Percentiles rank a stretch among this genome's conserved stretches.
phyloP scores from a whole-genome alignment of 2,113 vertebrate species.

The Tachysurus vachellii region DNA sequence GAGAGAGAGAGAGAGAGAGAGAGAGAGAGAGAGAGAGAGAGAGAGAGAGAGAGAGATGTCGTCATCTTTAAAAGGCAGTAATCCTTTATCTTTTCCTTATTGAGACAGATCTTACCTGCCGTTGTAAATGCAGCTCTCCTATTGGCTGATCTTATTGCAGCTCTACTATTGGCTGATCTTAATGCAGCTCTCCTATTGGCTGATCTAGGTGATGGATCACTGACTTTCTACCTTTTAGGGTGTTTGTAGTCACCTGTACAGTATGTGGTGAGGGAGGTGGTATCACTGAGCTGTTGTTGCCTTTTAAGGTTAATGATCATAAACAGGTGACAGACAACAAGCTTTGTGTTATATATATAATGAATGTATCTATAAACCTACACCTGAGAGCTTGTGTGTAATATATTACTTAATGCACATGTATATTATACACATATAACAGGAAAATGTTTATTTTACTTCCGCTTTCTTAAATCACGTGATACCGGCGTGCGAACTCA shows the following conservation, averaged over 20 bases:
- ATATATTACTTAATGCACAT: neutral
- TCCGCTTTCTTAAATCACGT: slow-evolving; percentile 37
- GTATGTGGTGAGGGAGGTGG: neutral
- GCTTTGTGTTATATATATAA: neutral
- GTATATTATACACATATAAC: neutral
- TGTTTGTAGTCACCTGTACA: neutral
- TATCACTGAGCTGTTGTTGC: neutral
- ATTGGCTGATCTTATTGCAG: neutral
- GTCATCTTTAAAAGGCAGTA: slow-evolving; percentile 34
- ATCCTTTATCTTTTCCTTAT: slow-evolving; percentile 30
- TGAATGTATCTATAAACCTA: neutral
- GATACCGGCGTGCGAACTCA: slow-evolving; percentile 12
- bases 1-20: too few relatives aligned
- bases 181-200: too few relatives aligned
- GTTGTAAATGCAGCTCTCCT: neutral
- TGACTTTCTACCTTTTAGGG: neutral
- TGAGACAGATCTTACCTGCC: slow-evolving; percentile 33
- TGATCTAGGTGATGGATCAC: neutral
- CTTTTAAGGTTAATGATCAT: neutral
- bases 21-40: too few relatives aligned
- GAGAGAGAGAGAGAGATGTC: neutral
- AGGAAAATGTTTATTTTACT: neutral
- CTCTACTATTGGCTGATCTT: too few relatives aligned
- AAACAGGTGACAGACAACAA: too few relatives aligned
- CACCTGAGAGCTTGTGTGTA: too few relatives aligned